Conservation (phyloP, 2,888 invertebrate species). For the Lasioglossum oenotherae region DNA sequence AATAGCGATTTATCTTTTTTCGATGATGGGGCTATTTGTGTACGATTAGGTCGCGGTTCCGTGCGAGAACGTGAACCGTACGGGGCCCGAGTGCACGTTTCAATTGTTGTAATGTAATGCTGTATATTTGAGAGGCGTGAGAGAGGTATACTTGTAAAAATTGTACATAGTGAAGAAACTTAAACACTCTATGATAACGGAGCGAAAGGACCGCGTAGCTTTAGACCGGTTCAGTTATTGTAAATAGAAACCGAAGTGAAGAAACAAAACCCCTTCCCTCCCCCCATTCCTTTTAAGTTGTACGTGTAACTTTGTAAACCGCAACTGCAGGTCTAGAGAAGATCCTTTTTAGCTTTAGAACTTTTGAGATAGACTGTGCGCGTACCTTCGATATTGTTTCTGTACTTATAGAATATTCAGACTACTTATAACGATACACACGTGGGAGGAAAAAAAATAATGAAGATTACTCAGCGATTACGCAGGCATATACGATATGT, state of each 20-base stretch:
- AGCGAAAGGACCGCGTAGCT: slow-evolving; percentile 49
- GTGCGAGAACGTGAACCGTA: slow-evolving; percentile 27
- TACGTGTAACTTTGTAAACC: slow-evolving; percentile 74
- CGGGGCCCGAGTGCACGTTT: slow-evolving; percentile 49
- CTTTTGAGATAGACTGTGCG: slow-evolving; percentile 82
- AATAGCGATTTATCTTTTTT: slow-evolving; percentile 31
- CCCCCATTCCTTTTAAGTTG: slow-evolving; percentile 70
- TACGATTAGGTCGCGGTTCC: slow-evolving; percentile 46
- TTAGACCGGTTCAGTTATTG: slow-evolving; percentile 75
- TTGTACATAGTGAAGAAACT: slow-evolving; percentile 77
- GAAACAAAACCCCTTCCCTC: slow-evolving; percentile 23
- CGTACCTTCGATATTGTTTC: slow-evolving; percentile 83
- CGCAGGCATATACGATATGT: slow-evolving; percentile 81
- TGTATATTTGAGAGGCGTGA: slow-evolving; percentile 74
- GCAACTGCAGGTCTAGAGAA: slow-evolving; percentile 67
- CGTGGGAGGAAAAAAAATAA: slow-evolving; percentile 58
- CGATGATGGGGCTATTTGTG: slow-evolving; percentile 57
- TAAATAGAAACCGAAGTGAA: slow-evolving; percentile 71
- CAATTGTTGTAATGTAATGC: slow-evolving; percentile 77
- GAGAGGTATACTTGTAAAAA: slow-evolving; percentile 77
- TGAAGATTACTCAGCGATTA: slow-evolving; percentile 71
- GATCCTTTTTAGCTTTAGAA: slow-evolving; percentile 81
- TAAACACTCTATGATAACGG: slow-evolving; percentile 54
- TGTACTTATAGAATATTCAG: slow-evolving; percentile 82
- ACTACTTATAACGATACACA: slow-evolving; percentile 76